Evolutionary conservation across 2,113 vertebrate species (phyloP).

Genomic region (Circaetus cinerascens): DNA sequence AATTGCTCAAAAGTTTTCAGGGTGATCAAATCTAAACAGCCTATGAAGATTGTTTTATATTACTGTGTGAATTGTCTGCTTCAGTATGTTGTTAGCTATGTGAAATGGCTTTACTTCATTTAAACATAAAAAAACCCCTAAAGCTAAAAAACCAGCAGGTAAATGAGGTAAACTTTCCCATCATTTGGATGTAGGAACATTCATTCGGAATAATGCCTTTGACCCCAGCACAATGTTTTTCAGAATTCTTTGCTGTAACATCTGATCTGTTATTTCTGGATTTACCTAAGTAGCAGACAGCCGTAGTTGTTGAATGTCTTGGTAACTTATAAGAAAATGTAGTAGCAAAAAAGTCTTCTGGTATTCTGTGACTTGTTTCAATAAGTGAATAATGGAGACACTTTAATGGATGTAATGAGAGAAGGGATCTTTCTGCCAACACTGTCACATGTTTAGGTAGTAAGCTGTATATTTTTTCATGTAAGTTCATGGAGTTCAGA

Average conservation of each 20-base stretch:
- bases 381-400: background rate
- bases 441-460: no score
- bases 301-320: background rate
- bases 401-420: accelerated
- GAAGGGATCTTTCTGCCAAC: background rate
- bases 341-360: background rate
- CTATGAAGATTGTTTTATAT: background rate
- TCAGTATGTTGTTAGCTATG: background rate
- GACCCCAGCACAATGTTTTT: background rate
- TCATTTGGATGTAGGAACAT: background rate
- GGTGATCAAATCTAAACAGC: background rate
- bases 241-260: background rate
- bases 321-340: background rate
- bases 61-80: background rate
- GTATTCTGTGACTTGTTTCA: background rate
- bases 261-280: background rate
- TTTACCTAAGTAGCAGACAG: accelerated
- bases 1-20: background rate
- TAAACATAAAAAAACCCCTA: background rate
- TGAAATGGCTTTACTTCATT: background rate
- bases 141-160: no score
- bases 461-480: background rate
- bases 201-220: background rate
- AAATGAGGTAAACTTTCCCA: background rate
- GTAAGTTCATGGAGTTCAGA: background rate